Conservation (phyloP, 1,140 invertebrate species). For the Muscidifurax raptorellus region DNA sequence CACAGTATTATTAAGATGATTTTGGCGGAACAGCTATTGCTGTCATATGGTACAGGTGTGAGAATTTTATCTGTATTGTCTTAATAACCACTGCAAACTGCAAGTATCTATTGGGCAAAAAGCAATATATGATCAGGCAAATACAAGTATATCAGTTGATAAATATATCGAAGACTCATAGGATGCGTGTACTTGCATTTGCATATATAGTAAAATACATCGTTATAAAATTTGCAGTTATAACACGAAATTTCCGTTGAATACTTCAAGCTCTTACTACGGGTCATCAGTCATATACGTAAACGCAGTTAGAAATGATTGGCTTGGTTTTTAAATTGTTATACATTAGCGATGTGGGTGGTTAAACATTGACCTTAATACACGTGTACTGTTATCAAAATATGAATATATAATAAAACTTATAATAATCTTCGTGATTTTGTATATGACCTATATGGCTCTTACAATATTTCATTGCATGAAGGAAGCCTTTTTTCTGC, state of each 20-base stretch:
- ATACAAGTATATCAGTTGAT: neutral
- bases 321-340: neutral
- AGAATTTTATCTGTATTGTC: conserved; percentile 15
- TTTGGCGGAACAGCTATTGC: neutral
- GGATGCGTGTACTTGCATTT: neutral
- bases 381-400: conserved; percentile 13
- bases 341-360: neutral
- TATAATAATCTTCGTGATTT: neutral
- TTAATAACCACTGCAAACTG: conserved; percentile 23
- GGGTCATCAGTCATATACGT: neutral
- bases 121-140: neutral
- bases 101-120: neutral
- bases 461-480: conserved; percentile 20
- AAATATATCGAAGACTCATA: neutral
- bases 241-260: neutral
- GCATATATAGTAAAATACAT: neutral
- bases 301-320: conserved; percentile 10
- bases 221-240: neutral
- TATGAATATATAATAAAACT: conserved; percentile 21
- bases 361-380: neutral
- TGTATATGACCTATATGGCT: conserved; percentile 2
- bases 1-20: neutral
- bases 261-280: conserved; percentile 17
- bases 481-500: conserved; percentile 4
- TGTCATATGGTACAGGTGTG: conserved; percentile 40